These are phyloP conservation scores for Diploscapter pachys DNA, from an alignment of 1,140 invertebrate species.

Conservation along the genomic window DNA sequence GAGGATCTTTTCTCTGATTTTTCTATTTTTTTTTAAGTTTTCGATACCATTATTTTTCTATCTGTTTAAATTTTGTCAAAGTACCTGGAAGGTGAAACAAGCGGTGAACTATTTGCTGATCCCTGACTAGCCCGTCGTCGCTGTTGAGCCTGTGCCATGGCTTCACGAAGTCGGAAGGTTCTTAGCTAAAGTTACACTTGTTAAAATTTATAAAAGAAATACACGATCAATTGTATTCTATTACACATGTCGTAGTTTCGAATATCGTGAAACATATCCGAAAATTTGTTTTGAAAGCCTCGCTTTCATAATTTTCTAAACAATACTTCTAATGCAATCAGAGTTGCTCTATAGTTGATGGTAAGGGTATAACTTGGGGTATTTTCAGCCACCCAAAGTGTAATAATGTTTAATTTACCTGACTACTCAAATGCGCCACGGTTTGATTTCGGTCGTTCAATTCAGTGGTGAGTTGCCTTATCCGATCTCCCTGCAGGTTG, in stretches of 20 bases:
- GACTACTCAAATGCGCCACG: constrained; percentile 3
- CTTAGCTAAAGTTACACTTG: not conserved
- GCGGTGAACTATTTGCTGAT: not conserved
- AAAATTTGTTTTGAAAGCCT: too few relatives aligned
- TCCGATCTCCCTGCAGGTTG: constrained; percentile 5
- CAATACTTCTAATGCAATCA: too few relatives aligned
- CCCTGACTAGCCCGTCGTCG: constrained; percentile 5
- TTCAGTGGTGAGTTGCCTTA: constrained; percentile 9
- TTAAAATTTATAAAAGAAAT: too few relatives aligned
- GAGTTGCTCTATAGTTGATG: not conserved
- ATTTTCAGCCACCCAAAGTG: not conserved
- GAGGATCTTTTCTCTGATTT: not conserved
- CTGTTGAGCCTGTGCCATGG: constrained; percentile 12
- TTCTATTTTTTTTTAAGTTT: not conserved
- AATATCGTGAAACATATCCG: too few relatives aligned
- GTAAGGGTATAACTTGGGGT: not conserved
- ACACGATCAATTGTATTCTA: too few relatives aligned
- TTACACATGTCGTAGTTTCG: too few relatives aligned
- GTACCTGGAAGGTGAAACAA: constrained; percentile 8
- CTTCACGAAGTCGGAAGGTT: constrained; percentile 9
- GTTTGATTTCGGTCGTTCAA: constrained; percentile 15
- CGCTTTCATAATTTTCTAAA: too few relatives aligned
- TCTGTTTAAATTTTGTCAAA: not conserved
- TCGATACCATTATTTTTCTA: not conserved
- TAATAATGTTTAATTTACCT: not conserved